Evolutionary conservation across 1,140 invertebrate genomes (phyloP).

Genomic region (Lethrus apterus): DNA sequence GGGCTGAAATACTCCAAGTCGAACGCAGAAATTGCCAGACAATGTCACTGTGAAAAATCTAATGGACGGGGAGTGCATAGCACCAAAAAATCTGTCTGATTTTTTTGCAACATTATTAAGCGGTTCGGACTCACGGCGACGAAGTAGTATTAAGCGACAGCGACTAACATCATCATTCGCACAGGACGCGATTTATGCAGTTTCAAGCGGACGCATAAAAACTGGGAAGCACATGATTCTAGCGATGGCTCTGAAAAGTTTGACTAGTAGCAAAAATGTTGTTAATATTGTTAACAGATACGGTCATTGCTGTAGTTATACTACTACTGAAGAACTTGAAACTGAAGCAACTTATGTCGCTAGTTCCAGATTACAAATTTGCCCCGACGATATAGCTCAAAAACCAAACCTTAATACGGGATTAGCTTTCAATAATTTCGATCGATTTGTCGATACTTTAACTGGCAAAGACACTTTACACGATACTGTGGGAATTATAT

Average conservation of each 20-base stretch:
- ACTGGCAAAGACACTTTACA: slow-evolving; percentile 42
- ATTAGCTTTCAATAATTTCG: slow-evolving; percentile 43
- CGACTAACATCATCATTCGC: background rate
- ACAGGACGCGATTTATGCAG: slow-evolving; percentile 5
- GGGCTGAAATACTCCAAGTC: background rate
- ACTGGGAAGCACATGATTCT: slow-evolving; percentile 26
- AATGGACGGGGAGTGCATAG: slow-evolving; percentile 7
- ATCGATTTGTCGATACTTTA: slow-evolving; percentile 41
- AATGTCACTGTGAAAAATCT: slow-evolving; percentile 2
- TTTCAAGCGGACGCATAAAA: slow-evolving; percentile 20
- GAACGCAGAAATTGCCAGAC: slow-evolving; percentile 2
- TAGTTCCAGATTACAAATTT: slow-evolving; percentile 15
- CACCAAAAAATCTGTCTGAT: background rate
- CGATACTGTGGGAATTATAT: slow-evolving; percentile 45
- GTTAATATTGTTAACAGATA: slow-evolving; percentile 29
- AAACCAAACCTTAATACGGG: slow-evolving; percentile 24
- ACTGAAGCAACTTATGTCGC: slow-evolving; percentile 30
- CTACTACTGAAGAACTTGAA: slow-evolving; percentile 32
- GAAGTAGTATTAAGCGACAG: background rate
- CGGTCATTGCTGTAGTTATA: slow-evolving; percentile 35
- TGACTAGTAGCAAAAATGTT: slow-evolving; percentile 35
- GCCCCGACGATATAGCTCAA: slow-evolving; percentile 28
- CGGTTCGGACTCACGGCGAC: slow-evolving; percentile 19
- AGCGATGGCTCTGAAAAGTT: slow-evolving; percentile 33
- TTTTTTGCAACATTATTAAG: background rate